A percentile compares a stretch with the other conserved stretches of the same genome.
These are phyloP conservation scores for Apodemus agrarius DNA, from an alignment of 2,797 vertebrate species.

Conservation along the genomic window DNA sequence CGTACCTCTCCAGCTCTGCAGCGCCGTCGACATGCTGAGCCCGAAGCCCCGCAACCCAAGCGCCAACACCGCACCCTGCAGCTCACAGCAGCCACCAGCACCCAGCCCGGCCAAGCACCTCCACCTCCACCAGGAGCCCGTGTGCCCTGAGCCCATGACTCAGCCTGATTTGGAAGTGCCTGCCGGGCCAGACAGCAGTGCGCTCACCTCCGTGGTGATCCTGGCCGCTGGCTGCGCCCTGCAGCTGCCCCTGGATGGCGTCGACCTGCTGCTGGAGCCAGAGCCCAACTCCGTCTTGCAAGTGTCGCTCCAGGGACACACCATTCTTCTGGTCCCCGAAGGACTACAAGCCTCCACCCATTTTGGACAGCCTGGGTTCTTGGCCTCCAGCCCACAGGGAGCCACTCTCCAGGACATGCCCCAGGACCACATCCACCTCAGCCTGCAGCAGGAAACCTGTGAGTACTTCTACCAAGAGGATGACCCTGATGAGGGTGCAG, in stretches of 20 bases:
- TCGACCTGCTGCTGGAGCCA: constrained; percentile 52
- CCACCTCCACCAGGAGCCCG: background rate
- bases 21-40: background rate
- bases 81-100: background rate
- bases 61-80: background rate
- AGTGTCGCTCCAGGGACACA: constrained; percentile 4
- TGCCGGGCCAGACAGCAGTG: too few species aligned
- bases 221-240: background rate
- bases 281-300: background rate
- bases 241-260: background rate
- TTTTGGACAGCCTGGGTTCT: background rate
- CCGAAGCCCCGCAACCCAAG: background rate
- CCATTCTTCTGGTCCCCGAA: constrained; percentile 56
- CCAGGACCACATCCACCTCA: background rate
- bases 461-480: background rate
- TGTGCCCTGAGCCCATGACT: background rate
- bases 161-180: too few species aligned
- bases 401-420: accelerated
- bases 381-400: background rate
- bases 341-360: background rate
- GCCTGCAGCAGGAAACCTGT: background rate
- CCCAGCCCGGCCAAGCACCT: background rate
- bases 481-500: background rate
- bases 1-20: background rate
- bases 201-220: background rate